Percentiles rank a stretch among this genome's conserved stretches.
Evolutionary conservation across 2,888 invertebrate genomes (phyloP).

Genomic region (Volucella inanis): DNA sequence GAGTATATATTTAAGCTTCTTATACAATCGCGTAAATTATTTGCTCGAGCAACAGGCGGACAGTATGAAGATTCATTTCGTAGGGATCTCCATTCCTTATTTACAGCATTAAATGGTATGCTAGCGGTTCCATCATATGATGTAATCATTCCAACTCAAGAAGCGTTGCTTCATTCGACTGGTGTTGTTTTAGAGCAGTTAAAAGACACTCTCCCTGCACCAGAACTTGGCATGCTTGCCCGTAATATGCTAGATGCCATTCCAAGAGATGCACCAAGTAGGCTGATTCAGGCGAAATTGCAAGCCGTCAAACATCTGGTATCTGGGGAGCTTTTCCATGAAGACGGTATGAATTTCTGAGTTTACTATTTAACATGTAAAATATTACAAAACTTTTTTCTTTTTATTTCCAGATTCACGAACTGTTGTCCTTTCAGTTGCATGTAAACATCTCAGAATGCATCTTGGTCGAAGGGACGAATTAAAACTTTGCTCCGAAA

Average conservation of each 20-base stretch:
- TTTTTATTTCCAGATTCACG: slow-evolving; percentile 88
- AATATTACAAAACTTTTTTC: neutral
- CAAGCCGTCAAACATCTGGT: slow-evolving; percentile 92
- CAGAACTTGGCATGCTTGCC: slow-evolving; percentile 91
- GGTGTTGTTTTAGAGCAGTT: slow-evolving; percentile 93
- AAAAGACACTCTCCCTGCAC: slow-evolving; percentile 88
- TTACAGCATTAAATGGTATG: slow-evolving; percentile 91
- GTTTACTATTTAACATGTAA: slow-evolving; percentile 24
- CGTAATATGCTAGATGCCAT: slow-evolving; percentile 91
- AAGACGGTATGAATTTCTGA: slow-evolving; percentile 84
- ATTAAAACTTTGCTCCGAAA: slow-evolving; percentile 91
- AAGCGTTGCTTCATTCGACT: slow-evolving; percentile 91
- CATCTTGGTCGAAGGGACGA: slow-evolving; percentile 93
- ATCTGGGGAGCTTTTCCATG: slow-evolving; percentile 88
- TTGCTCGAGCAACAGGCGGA: slow-evolving; percentile 93
- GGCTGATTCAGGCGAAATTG: slow-evolving; percentile 91
- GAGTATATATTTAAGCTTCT: slow-evolving; percentile 97
- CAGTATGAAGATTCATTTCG: slow-evolving; percentile 95
- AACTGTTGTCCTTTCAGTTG: slow-evolving; percentile 91
- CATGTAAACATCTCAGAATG: slow-evolving; percentile 92
- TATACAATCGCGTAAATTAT: slow-evolving; percentile 93
- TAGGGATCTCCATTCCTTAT: slow-evolving; percentile 91
- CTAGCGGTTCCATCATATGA: slow-evolving; percentile 88
- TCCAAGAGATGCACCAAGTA: slow-evolving; percentile 84
- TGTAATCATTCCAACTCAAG: slow-evolving; percentile 90